phyloP scores from a whole-genome alignment of 2,113 vertebrate species.

The Glaucidium brasilianum region DNA sequence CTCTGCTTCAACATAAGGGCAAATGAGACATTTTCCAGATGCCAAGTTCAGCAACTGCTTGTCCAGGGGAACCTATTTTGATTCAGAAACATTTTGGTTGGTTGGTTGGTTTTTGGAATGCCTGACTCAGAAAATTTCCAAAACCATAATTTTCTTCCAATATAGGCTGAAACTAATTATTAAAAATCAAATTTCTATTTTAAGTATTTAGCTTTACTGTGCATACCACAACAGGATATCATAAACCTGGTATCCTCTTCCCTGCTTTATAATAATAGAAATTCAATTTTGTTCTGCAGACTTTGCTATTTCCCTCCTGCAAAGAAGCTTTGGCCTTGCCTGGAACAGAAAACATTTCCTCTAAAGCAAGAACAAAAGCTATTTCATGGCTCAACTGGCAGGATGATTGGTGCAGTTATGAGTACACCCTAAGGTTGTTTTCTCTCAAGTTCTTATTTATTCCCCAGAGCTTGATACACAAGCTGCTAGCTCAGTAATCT shows the following conservation, averaged over 20 bases:
- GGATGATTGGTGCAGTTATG: slow-evolving; percentile 6
- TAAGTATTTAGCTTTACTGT: not conserved
- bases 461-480: not conserved
- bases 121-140: not conserved
- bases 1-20: not conserved
- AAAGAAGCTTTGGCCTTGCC: slow-evolving; percentile 24
- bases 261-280: not conserved
- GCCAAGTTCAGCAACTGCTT: not conserved
- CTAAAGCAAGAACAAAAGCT: slow-evolving; percentile 35
- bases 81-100: not conserved
- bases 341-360: slow-evolving; percentile 23
- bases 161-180: not conserved
- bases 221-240: not conserved
- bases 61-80: not conserved
- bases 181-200: not conserved
- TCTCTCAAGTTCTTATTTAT: slow-evolving; percentile 4
- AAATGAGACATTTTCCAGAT: not conserved
- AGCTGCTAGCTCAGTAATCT: not conserved
- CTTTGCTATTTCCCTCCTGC: slow-evolving; percentile 5
- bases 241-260: not conserved
- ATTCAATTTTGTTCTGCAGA: not conserved
- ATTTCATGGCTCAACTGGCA: slow-evolving; percentile 44
- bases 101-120: not conserved
- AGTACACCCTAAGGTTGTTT: slow-evolving; percentile 23
- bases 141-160: not conserved